These are phyloP conservation scores for Plusia festucae DNA, from an alignment of 2,888 invertebrate species.

Conservation along the genomic window DNA sequence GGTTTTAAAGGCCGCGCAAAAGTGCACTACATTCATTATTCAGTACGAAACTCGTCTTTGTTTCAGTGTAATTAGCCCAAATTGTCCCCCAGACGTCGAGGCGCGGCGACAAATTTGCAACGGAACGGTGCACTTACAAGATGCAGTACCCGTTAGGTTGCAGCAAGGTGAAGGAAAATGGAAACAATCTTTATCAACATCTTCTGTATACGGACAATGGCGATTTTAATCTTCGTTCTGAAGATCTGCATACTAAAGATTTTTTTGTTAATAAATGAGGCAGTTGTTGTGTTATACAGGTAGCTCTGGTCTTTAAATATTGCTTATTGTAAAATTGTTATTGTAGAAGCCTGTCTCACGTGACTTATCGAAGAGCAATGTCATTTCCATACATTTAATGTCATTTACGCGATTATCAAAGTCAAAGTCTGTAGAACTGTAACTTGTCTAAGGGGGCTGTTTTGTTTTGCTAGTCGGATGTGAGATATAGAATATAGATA, in stretches of 20 bases:
- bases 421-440: no score
- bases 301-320: no score
- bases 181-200: background rate
- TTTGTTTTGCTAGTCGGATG: no score
- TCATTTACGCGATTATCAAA: no score
- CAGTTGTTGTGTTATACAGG: no score
- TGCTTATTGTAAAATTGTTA: no score
- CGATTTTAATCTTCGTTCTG: slow-evolving; percentile 1
- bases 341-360: no score
- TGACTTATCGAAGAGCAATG: no score
- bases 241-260: background rate
- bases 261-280: background rate
- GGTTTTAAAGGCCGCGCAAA: slow-evolving; percentile 31
- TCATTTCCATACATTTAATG: no score
- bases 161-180: slow-evolving; percentile 25
- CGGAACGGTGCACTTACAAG: slow-evolving; percentile 55
- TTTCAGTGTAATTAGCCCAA: slow-evolving; percentile 61
- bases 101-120: slow-evolving; percentile 58
- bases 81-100: slow-evolving; percentile 54
- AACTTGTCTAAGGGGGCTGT: no score
- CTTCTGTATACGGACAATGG: background rate
- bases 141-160: slow-evolving; percentile 47
- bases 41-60: slow-evolving; percentile 53
- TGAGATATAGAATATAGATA: no score
- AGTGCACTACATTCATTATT: slow-evolving; percentile 55